phyloP scores from a whole-genome alignment of 1,140 invertebrate species.

The Babylonia areolata region DNA sequence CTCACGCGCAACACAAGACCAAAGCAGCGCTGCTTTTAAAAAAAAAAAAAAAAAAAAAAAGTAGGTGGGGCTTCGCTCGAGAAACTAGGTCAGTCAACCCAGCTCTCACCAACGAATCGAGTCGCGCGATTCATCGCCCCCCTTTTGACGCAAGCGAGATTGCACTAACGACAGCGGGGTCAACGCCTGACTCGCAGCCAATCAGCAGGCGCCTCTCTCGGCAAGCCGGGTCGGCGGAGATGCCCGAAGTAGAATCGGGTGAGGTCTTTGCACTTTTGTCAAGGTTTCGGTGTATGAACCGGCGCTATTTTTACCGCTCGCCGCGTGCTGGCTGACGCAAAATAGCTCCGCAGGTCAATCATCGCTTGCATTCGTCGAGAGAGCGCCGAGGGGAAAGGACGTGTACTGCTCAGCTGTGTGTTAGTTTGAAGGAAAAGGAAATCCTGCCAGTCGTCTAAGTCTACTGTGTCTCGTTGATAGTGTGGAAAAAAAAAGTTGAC shows the following conservation, averaged over 20 bases:
- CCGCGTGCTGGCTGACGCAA: conserved; percentile 40
- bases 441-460: too few relatives aligned
- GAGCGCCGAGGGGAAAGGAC: neutral
- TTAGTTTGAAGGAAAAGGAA: too few relatives aligned
- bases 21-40: neutral
- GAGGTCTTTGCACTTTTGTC: conserved; percentile 28
- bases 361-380: conserved; percentile 14
- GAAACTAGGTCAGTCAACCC: conserved; percentile 33
- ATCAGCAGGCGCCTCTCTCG: neutral
- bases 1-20: neutral
- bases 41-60: too few relatives aligned
- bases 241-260: neutral
- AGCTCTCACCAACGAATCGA: neutral
- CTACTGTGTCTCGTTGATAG: too few relatives aligned
- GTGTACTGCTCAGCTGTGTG: neutral
- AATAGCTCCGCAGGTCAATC: conserved; percentile 16
- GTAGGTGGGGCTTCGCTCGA: neutral
- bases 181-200: conserved; percentile 36
- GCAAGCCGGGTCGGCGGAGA: neutral
- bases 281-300: conserved; percentile 13
- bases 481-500: too few relatives aligned
- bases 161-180: conserved; percentile 18
- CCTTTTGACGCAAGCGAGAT: conserved; percentile 33
- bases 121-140: neutral
- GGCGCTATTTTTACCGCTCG: conserved; percentile 21